Conservation (phyloP, 2,113 vertebrate species). For the Acrocephalus arundinaceus region DNA sequence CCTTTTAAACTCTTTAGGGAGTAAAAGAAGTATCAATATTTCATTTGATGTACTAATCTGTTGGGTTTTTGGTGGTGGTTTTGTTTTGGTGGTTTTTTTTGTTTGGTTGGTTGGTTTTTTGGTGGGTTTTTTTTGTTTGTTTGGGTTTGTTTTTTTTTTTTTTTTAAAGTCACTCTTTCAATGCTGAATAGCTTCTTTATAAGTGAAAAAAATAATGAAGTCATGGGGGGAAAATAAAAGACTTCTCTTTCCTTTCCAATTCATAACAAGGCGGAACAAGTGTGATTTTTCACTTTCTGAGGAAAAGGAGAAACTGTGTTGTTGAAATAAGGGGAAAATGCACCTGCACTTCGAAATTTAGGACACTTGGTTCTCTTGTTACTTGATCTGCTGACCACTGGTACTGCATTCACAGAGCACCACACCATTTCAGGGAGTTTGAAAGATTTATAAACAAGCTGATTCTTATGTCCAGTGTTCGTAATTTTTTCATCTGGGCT, state of each 20-base stretch:
- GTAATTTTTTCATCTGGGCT: neutral
- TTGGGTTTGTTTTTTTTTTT: too few species aligned
- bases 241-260: neutral
- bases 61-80: neutral
- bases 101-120: too few species aligned
- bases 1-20: neutral
- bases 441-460: neutral
- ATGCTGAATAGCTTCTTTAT: neutral
- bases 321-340: neutral
- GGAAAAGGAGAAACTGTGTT: neutral
- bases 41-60: neutral
- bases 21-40: neutral
- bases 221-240: neutral
- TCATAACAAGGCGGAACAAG: neutral
- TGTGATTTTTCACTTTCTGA: neutral
- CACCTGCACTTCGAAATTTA: neutral
- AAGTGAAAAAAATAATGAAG: neutral
- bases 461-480: neutral
- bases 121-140: too few species aligned
- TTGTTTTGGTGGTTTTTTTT: too few species aligned
- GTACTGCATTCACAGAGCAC: neutral
- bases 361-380: neutral
- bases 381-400: neutral
- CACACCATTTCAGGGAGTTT: neutral
- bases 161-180: neutral